Percentiles rank a stretch among this genome's conserved stretches.
Evolutionary conservation across 2,888 invertebrate species (phyloP).

Genomic region (Cataglyphis albicans): DNA sequence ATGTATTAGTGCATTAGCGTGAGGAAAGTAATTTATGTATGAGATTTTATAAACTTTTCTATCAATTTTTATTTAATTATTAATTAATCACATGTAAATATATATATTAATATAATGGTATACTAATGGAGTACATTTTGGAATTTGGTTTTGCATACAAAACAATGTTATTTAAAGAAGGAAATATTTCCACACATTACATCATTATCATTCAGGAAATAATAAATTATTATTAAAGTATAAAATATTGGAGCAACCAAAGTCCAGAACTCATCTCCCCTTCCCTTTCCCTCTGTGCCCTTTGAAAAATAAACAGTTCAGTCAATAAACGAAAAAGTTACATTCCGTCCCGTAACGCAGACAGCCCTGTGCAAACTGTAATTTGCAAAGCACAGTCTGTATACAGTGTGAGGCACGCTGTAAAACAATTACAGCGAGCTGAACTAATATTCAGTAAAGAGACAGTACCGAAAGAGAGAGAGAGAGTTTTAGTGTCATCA

Average conservation of each 20-base stretch:
- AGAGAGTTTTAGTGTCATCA: not conserved
- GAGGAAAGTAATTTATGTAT: constrained; percentile 61
- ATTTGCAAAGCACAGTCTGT: constrained; percentile 84
- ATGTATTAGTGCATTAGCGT: constrained; percentile 69
- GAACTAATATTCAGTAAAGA: constrained; percentile 11
- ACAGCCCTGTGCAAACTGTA: constrained; percentile 82
- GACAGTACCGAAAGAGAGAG: not conserved
- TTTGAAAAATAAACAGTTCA: constrained; percentile 86
- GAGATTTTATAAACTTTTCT: constrained; percentile 35
- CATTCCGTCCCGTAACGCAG: constrained; percentile 82
- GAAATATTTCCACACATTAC: constrained; percentile 6
- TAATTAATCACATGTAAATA: constrained; percentile 52
- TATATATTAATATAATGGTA: constrained; percentile 55
- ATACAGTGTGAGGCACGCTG: constrained; percentile 79
- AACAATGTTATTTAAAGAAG: constrained; percentile 10
- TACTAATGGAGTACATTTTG: constrained; percentile 75
- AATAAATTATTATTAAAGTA: constrained; percentile 1
- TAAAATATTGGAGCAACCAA: constrained; percentile 71
- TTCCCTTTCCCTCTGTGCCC: constrained; percentile 79
- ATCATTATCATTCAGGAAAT: not conserved
- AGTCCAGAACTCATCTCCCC: constrained; percentile 80
- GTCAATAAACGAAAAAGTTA: constrained; percentile 69
- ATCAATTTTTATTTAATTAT: constrained; percentile 50
- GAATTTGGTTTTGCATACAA: constrained; percentile 78
- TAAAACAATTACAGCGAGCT: constrained; percentile 66